Base-by-base conservation (phyloP, 2,113 vertebrate genomes). In the Heloderma charlesbogerti region DNA sequence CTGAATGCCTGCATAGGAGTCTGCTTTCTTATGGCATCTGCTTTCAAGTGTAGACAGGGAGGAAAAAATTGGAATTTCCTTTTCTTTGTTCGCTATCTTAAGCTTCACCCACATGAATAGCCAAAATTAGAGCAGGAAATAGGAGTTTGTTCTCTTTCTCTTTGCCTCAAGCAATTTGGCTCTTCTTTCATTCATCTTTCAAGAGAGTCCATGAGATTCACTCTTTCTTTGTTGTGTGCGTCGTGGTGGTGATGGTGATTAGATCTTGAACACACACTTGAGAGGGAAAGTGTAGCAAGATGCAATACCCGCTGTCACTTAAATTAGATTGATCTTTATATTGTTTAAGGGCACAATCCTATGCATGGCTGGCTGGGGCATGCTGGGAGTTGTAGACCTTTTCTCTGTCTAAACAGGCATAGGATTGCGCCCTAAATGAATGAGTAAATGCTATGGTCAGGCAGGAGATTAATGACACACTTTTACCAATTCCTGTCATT, bases 41-140 rank as follows among this genome's bases (percentile, higher is more conserved):
- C 29, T 71, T 86, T 20, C 43, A 45, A 86, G 60, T 18, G 66
- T 40, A 86, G 29, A 48, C 15, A n/a, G 66, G 29, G 66, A 86
- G 40, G 25, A 10, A 51, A 71, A 71, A n/a, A 13, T 34, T 86
- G 40, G 6, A 66, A 48, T 71, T 48, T 48, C 6, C 2, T 71
- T 84, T 86, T 86, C 66, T 71, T 48, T 51, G 66, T 86, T 86
- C 63, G 3, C 40, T n/a, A 8, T 72, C 67, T 51, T 72, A 86
- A 71, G 29, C 31, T 72, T 72, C 43, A 29, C 16, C 31, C 84
- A 69, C 67, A 86, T 25, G 18, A 72, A 34, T 25, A n/a, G 45
- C 67, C 84, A 86, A 72, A 74, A 86, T 71, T 71, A 71, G 67
- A 86, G 67, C 67, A 72, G 67, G 43, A 72, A 86, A 72, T 86